Evolutionary conservation across 2,113 vertebrate species (phyloP).

Genomic region (Pluvialis apricaria): DNA sequence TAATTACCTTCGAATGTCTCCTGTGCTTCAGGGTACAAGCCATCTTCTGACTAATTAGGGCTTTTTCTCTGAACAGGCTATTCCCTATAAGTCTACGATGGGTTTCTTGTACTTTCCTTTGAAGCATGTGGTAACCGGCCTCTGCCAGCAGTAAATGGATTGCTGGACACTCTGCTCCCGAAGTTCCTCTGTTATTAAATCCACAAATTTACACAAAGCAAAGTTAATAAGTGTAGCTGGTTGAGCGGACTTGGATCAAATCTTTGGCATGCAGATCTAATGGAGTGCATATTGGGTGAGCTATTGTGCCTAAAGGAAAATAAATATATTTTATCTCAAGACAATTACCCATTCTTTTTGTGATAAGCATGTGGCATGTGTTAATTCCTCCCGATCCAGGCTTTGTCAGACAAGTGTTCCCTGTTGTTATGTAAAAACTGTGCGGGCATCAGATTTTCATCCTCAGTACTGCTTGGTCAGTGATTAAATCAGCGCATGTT

Average conservation of each 20-base stretch:
- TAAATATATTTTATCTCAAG: slow-evolving; percentile 1
- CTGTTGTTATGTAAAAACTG: background rate
- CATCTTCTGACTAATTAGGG: slow-evolving; percentile 50
- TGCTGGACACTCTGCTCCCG: background rate
- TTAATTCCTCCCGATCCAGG: background rate
- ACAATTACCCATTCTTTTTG: background rate
- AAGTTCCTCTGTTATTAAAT: slow-evolving; percentile 19
- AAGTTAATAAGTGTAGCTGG: background rate
- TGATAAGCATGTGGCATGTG: accelerated
- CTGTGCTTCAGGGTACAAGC: slow-evolving; percentile 59
- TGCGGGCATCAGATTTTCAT: background rate
- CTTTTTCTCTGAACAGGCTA: slow-evolving; percentile 14
- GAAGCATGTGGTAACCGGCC: background rate
- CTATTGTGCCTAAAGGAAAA: background rate
- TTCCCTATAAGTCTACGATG: background rate
- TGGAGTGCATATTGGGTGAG: background rate
- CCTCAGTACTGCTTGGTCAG: background rate
- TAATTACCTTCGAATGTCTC: slow-evolving; percentile 25
- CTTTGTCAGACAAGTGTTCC: background rate
- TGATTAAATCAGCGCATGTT: background rate
- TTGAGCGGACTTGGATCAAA: background rate
- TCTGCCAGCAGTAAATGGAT: background rate
- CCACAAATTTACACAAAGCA: slow-evolving; percentile 26
- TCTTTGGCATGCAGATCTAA: background rate
- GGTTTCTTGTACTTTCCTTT: background rate